Conservation (phyloP, 2,797 vertebrate species). For the Novumbra hubbsi region DNA sequence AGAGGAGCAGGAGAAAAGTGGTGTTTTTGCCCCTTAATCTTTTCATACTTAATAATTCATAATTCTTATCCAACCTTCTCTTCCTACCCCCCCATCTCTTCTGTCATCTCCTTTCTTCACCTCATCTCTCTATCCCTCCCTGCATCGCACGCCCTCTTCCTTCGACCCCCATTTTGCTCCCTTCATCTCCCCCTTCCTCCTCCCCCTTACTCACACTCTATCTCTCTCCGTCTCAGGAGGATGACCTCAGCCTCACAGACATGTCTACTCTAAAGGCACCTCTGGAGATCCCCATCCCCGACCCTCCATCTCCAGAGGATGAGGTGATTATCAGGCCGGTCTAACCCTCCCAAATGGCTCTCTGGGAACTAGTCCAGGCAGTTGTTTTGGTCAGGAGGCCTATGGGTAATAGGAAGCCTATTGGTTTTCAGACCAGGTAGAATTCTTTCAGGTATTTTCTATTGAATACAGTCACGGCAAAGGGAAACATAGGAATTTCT, state of each 20-base stretch:
- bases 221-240: constrained; percentile 64
- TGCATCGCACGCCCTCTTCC: too few species aligned
- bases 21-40: background rate
- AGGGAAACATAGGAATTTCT: too few species aligned
- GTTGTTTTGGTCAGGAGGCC: too few species aligned
- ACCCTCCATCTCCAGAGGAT: constrained; percentile 81
- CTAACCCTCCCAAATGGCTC: background rate
- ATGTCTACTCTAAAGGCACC: constrained; percentile 74
- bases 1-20: too few species aligned
- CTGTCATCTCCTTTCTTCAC: background rate
- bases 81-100: too few species aligned
- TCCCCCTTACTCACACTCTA: too few species aligned
- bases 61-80: background rate
- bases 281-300: constrained; percentile 89
- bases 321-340: constrained; percentile 70
- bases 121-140: too few species aligned
- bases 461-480: too few species aligned
- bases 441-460: too few species aligned
- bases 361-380: background rate
- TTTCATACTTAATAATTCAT: background rate
- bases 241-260: constrained; percentile 75
- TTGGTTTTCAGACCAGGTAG: too few species aligned
- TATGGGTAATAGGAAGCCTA: too few species aligned
- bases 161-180: background rate
- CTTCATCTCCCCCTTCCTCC: too few species aligned